A percentile compares a stretch with the other conserved stretches of the same genome.
Evolutionary conservation across 2,113 vertebrate genomes (phyloP).

Genomic region (Hippocampus barbouri): DNA sequence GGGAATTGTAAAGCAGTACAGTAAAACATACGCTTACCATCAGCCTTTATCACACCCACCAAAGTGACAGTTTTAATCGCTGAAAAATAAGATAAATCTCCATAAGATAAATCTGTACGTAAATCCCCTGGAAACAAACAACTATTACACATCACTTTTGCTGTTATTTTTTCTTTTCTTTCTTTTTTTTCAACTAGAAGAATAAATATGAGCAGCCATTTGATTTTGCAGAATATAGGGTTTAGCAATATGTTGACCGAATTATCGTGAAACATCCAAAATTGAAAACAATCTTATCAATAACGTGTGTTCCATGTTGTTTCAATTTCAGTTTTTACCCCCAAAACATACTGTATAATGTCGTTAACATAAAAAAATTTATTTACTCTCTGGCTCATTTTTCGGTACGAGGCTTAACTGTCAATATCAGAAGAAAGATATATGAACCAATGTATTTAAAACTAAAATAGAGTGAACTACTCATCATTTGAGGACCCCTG

Average conservation of each 20-base stretch:
- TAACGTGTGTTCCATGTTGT: neutral
- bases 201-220: slow-evolving; percentile 35
- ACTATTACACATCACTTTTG: slow-evolving; percentile 65
- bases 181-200: slow-evolving; percentile 28
- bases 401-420: no score
- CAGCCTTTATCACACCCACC: slow-evolving; percentile 66
- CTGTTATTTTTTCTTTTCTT: slow-evolving; percentile 32
- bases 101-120: slow-evolving; percentile 57
- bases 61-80: slow-evolving; percentile 71
- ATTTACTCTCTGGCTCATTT: no score
- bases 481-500: no score
- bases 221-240: slow-evolving; percentile 11
- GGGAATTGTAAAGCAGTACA: slow-evolving; percentile 71
- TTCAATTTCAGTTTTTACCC: neutral
- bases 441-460: neutral
- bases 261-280: neutral
- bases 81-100: no score
- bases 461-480: no score
- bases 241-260: neutral
- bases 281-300: neutral
- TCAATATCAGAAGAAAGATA: no score
- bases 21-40: slow-evolving; percentile 64
- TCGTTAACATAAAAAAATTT: no score
- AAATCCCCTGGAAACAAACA: slow-evolving; percentile 61
- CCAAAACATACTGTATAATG: no score